Conservation (phyloP, 2,113 vertebrate genomes). For the Ciconia boyciana region DNA sequence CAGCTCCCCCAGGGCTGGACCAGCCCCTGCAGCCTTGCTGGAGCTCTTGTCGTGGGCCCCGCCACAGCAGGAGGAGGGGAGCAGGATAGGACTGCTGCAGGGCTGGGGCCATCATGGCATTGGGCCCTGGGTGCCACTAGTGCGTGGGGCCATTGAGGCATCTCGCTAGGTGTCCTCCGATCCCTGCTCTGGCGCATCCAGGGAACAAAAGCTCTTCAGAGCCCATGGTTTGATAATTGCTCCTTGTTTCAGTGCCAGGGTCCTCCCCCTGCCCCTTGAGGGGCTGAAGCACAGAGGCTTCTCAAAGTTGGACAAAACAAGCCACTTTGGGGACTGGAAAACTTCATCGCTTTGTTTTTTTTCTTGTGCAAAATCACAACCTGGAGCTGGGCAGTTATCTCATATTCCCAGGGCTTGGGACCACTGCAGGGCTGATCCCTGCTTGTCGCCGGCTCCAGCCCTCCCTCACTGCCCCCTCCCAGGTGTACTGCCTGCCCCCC, state of each 20-base stretch:
- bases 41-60: rapidly evolving
- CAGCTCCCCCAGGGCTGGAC: neutral
- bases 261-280: constrained; percentile 1
- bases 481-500: neutral
- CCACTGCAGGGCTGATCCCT: neutral
- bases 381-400: neutral
- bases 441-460: neutral
- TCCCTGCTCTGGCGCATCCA: neutral
- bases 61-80: neutral
- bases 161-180: constrained; percentile 54
- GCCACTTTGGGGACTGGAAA: neutral
- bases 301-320: neutral
- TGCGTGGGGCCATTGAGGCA: neutral
- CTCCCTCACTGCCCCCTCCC: neutral
- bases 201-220: constrained; percentile 57
- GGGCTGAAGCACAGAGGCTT: neutral
- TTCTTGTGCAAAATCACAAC: neutral
- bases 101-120: rapidly evolving
- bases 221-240: neutral
- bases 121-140: neutral
- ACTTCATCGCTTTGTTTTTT: neutral
- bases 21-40: neutral
- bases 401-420: rapidly evolving
- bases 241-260: neutral
- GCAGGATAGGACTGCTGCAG: neutral